Percentiles rank a stretch among this genome's conserved stretches.
Evolutionary conservation across 2,888 invertebrate species (phyloP).

Genomic region (Lasioglossum calceatum): DNA sequence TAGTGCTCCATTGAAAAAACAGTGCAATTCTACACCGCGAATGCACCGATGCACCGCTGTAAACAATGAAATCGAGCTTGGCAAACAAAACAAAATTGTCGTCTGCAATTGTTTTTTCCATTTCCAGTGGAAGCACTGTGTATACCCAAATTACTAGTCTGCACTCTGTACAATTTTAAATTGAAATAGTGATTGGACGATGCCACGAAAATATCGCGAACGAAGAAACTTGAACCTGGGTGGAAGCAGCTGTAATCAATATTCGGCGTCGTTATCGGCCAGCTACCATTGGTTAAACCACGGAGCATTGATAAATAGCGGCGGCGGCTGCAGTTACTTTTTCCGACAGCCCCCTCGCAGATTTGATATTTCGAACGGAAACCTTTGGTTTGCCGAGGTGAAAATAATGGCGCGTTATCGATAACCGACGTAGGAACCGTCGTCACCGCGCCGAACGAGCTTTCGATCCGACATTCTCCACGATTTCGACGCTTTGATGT

Average conservation of each 20-base stretch:
- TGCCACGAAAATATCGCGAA: neutral
- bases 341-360: conserved; percentile 15
- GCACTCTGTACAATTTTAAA: neutral
- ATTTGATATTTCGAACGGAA: conserved; percentile 48
- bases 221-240: too few species aligned
- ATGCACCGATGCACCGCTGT: neutral
- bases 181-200: neutral
- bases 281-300: neutral
- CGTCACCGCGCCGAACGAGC: conserved; percentile 26
- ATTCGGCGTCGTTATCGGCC: neutral
- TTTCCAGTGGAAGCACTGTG: neutral
- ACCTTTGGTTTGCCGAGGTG: conserved; percentile 35
- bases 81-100: neutral
- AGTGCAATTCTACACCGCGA: neutral
- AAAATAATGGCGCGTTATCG: conserved; percentile 58
- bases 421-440: conserved; percentile 35
- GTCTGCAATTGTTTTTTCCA: neutral
- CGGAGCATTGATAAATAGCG: conserved; percentile 4
- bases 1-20: neutral
- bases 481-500: conserved; percentile 59
- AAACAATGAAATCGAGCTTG: neutral
- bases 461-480: conserved; percentile 46
- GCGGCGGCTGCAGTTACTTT: neutral
- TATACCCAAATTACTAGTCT: neutral
- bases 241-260: neutral